A percentile compares a stretch with the other conserved stretches of the same genome.
Conservation (phyloP, 1,140 invertebrate genomes). For the Mamestra configurata region DNA sequence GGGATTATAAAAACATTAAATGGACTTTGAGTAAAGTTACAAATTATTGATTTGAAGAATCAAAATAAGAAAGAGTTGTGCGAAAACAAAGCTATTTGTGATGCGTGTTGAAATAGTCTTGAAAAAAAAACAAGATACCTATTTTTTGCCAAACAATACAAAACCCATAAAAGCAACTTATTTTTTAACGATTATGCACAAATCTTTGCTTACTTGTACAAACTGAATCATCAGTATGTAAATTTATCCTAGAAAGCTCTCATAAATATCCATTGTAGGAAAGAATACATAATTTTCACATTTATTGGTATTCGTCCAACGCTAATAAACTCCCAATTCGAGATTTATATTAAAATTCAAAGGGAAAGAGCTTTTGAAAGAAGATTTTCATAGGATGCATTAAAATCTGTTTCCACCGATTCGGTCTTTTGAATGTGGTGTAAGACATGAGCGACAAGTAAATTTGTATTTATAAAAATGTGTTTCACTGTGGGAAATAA, state of each 20-base stretch:
- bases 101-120: no score
- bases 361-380: conserved; percentile 77
- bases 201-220: background rate
- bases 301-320: conserved; percentile 79
- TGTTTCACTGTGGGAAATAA: no score
- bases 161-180: no score
- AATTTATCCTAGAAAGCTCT: background rate
- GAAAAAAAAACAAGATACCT: no score
- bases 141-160: no score
- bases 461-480: no score
- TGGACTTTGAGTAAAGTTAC: no score
- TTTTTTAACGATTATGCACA: no score
- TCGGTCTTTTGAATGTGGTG: conserved; percentile 64
- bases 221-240: background rate
- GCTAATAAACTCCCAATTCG: conserved; percentile 83
- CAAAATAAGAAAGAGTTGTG: no score
- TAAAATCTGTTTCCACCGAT: conserved; percentile 86
- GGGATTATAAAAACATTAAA: no score
- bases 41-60: no score
- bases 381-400: conserved; percentile 87
- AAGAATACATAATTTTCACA: conserved; percentile 74
- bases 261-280: conserved; percentile 37
- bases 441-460: conserved; percentile 61
- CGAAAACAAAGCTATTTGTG: no score
- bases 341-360: conserved; percentile 87